A percentile compares a stretch with the other conserved stretches of the same genome.
These are phyloP conservation scores for Hirtodrosophila duncani DNA, from an alignment of 2,888 invertebrate genomes.

Conservation along the genomic window DNA sequence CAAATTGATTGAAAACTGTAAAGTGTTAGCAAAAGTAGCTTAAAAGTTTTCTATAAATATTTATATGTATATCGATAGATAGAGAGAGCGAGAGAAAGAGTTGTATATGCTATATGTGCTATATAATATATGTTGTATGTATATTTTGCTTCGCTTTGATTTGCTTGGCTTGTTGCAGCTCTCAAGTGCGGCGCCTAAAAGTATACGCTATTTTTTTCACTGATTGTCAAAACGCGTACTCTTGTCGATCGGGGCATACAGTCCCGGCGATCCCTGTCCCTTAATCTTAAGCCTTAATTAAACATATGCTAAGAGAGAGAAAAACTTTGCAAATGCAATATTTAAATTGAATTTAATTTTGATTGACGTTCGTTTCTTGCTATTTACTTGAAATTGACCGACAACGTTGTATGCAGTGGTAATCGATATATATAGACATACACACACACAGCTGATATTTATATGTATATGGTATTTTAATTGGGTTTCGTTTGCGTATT, in stretches of 20 bases:
- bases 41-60: constrained; percentile 58
- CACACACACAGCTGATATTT: no score
- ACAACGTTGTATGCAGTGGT: no score
- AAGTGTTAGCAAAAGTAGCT: constrained; percentile 53
- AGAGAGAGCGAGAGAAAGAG: constrained; percentile 24
- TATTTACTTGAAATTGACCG: no score
- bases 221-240: constrained; percentile 79
- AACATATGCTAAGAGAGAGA: constrained; percentile 21
- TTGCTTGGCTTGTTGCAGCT: constrained; percentile 16
- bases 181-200: constrained; percentile 25
- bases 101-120: constrained; percentile 18
- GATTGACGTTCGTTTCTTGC: no score
- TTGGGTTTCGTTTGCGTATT: constrained; percentile 12
- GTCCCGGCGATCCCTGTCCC: constrained; percentile 39
- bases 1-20: constrained; percentile 20
- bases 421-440: no score
- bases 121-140: constrained; percentile 31
- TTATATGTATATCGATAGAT: constrained; percentile 31
- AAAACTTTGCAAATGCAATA: no score
- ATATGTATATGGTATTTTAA: constrained; percentile 4
- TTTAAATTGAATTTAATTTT: no score
- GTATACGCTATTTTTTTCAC: constrained; percentile 75
- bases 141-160: constrained; percentile 20
- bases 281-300: constrained; percentile 25
- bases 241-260: constrained; percentile 70